Base-by-base conservation (phyloP, 1,140 invertebrate species). In the Aradophagus sp. region DNA sequence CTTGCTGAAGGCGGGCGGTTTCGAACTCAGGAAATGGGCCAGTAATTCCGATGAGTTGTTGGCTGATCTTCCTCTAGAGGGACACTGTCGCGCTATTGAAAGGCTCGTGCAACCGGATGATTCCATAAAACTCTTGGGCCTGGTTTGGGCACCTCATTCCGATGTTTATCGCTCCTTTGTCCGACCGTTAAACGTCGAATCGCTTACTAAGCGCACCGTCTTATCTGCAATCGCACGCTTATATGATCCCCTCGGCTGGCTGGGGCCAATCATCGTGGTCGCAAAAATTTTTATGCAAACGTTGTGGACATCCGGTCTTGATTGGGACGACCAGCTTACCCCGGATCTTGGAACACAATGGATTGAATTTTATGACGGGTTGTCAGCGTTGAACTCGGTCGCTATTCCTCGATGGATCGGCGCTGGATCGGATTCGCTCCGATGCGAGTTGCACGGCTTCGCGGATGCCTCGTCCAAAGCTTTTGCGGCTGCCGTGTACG, bases 251-350 rank as follows among this genome's bases (percentile, higher is more conserved):
- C 8, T 34, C 1, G 13, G 32, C 2, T 34, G 32, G 32, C 2
- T 34, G 4, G 4, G 2, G 11, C 32, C 32, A 8, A n/a, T 34
- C 11, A 12, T 34, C 5, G 13, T 34, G 4, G 3, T 11, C 2
- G 32, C 32, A 3, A 34, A 34, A 8, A 34, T 14, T 4, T 34
- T 34, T 34, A 13, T 34, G 13, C 32, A 34, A 14, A 3, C 11
- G 2, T 8, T 34, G 32, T 34, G 32, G 32, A 11, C 2, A 13
- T 14, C 14, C 1, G 14, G 14, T 5, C 32, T 34, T 3, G 12
- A 34, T 8, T 34, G 32, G 32, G 32, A 34, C 14, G 32, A 34
- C 11, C 11, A 34, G 12, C 32, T 34, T 2, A 11, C 32, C n/a
- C 6, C 4, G 12, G 12, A 2, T 13, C 4, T 14, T 3, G 6